phyloP scores from a whole-genome alignment of 2,888 invertebrate species.

The Lycophotia porphyrea region DNA sequence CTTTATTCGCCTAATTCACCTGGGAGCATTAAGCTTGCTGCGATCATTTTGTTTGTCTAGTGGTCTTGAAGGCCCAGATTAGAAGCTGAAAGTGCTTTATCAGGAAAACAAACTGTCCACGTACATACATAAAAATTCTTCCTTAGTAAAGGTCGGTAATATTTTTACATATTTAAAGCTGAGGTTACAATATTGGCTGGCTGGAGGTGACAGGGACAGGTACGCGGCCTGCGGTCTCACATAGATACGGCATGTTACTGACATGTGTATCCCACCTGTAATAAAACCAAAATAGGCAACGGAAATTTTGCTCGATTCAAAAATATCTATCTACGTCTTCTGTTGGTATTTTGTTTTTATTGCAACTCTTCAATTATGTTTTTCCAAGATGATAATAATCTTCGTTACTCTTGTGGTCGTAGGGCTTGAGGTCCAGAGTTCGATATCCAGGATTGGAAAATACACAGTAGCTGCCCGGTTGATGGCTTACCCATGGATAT shows the following conservation, averaged over 20 bases:
- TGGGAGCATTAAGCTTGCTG: too few relatives aligned
- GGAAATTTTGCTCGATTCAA: not conserved
- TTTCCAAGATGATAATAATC: too few relatives aligned
- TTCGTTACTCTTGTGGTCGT: too few relatives aligned
- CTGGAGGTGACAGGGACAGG: slow-evolving; percentile 53
- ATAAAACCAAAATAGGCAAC: not conserved
- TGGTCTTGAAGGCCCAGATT: too few relatives aligned
- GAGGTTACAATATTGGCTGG: slow-evolving; percentile 38
- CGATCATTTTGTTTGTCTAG: not conserved
- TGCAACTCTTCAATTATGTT: not conserved
- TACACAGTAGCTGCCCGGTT: too few relatives aligned
- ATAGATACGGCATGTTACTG: slow-evolving; percentile 48
- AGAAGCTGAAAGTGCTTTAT: too few relatives aligned
- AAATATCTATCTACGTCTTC: not conserved
- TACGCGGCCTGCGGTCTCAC: slow-evolving; percentile 60
- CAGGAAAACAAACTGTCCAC: not conserved
- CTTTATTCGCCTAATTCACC: too few relatives aligned
- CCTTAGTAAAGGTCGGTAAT: slow-evolving; percentile 24
- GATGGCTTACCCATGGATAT: not conserved
- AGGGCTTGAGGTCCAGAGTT: too few relatives aligned
- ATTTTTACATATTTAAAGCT: slow-evolving; percentile 14
- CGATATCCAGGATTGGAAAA: too few relatives aligned
- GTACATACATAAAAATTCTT: slow-evolving; percentile 4
- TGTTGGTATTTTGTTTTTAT: not conserved
- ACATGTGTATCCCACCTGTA: slow-evolving; percentile 27